Base-by-base conservation (phyloP, 2,888 invertebrate species). In the Phania funesta region DNA sequence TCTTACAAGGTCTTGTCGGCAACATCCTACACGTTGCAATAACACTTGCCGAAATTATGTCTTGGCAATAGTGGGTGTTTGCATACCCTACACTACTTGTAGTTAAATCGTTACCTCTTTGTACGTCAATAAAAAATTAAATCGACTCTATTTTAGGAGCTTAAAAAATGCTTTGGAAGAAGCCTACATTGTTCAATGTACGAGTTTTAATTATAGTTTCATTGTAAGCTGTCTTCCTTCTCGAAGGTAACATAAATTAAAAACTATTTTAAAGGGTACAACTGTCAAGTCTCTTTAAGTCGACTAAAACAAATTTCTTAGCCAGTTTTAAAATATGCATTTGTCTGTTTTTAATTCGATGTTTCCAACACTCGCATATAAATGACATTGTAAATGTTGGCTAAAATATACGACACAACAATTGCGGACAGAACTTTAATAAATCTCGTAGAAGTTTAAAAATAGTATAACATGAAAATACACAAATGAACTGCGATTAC, bases 401-500 rank as follows among this genome's bases (percentile, higher is more conserved):
- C 56, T 18, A 6, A 22, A 8, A 20, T 11, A 58, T 22, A 1
- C 38, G 38, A 58, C 38, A 1, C 8, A 38, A 58, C 38, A n/a
- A n/a, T 38, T 16, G 13, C 3, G 2, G n/a, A 13, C 7, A 5
- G 18, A 18, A 18, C 0, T 11, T 20, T 41, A 54, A 26, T 9
- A 29, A 54, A 29, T 56, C 26, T 54, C 26, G 44, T 44, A n/a
- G 22, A 11, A 52, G n/a, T 67, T 6, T 41, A 26, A 67, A 67
- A 60, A 60, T 9, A 24, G 41, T 2, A 32, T 56, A 48, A 58
- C 46, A 58, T 58, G 48, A 24, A 48, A 50, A 60, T 8, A 9
- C 16, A 50, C 38, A 60, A 60, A 71, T 29, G 38, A 50, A 71
- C 26, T 60, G 48, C 26, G 71, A 50, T 60, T 71, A 22, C 48